Conservation (phyloP, 2,888 invertebrate species). For the Hermodice carunculata region DNA sequence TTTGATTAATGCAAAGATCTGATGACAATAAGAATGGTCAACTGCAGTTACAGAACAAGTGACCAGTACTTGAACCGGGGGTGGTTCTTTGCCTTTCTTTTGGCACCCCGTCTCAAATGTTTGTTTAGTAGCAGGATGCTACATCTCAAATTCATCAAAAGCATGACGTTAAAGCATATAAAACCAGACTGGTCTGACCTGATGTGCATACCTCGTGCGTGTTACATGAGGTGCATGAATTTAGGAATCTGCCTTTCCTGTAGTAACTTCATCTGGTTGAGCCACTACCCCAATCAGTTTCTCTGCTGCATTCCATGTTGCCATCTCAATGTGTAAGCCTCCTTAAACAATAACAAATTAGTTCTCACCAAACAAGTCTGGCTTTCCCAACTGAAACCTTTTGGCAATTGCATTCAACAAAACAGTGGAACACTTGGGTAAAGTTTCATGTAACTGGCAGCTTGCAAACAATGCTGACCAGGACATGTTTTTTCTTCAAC, state of each 20-base stretch:
- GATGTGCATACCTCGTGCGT: no score
- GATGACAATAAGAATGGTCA: no score
- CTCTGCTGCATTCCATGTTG: constrained; percentile 12
- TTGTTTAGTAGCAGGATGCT: constrained; percentile 7
- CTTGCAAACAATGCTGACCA: constrained; percentile 6
- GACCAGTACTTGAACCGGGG: not conserved
- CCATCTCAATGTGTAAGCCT: constrained; percentile 20
- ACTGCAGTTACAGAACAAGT: no score
- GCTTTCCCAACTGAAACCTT: constrained; percentile 10
- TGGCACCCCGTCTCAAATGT: constrained; percentile 10
- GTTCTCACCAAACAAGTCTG: constrained; percentile 17
- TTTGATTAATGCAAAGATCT: not conserved
- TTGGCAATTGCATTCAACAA: constrained; percentile 1
- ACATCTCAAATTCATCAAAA: constrained; percentile 18
- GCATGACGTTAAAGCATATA: not conserved
- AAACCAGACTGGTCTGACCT: no score
- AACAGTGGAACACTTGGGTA: not conserved
- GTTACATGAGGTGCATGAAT: no score
- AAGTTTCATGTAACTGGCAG: not conserved
- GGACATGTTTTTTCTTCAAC: not conserved
- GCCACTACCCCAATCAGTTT: constrained; percentile 27
- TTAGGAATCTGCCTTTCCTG: no score
- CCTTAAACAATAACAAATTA: constrained; percentile 17
- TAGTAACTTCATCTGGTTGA: not conserved
- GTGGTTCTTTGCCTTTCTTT: constrained; percentile 11